These are phyloP conservation scores for Tretioscincus oriximinensis DNA, from an alignment of 2,113 vertebrate species.

Conservation along the genomic window DNA sequence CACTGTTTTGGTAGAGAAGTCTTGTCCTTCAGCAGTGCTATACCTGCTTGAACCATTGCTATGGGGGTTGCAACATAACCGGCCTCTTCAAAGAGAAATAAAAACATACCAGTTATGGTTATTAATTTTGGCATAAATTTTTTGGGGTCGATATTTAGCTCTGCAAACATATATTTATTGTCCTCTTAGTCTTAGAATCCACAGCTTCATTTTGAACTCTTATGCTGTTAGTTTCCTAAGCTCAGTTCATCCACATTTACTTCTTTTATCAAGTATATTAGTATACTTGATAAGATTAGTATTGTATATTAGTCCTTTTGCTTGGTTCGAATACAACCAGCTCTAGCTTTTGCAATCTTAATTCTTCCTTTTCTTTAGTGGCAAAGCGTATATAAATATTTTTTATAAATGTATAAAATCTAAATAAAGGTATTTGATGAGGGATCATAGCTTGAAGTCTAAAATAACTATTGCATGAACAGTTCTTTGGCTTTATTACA, in stretches of 20 bases:
- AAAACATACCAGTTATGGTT: neutral
- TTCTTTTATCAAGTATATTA: too few species aligned
- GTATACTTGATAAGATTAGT: too few species aligned
- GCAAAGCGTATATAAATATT: too few species aligned
- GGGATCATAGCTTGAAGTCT: neutral
- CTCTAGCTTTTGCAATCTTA: too few species aligned
- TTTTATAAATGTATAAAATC: too few species aligned
- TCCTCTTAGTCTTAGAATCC: neutral
- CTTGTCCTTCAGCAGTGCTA: slow-evolving; percentile 87
- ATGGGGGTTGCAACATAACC: slow-evolving; percentile 90
- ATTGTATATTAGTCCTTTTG: too few species aligned
- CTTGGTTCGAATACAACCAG: too few species aligned
- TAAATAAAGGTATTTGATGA: neutral
- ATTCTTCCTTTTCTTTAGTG: too few species aligned
- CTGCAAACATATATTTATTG: neutral
- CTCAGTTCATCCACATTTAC: too few species aligned
- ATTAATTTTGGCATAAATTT: neutral
- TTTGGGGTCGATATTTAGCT: neutral
- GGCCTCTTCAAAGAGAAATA: slow-evolving; percentile 72
- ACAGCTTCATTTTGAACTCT: neutral
- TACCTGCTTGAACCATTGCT: slow-evolving; percentile 89
- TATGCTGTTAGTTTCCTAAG: too few species aligned
- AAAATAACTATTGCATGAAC: neutral
- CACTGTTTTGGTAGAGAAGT: slow-evolving; percentile 84
- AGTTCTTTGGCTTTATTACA: neutral